These are phyloP conservation scores for Trichogramma evanescens DNA, from an alignment of 2,888 invertebrate species.

Conservation along the genomic window DNA sequence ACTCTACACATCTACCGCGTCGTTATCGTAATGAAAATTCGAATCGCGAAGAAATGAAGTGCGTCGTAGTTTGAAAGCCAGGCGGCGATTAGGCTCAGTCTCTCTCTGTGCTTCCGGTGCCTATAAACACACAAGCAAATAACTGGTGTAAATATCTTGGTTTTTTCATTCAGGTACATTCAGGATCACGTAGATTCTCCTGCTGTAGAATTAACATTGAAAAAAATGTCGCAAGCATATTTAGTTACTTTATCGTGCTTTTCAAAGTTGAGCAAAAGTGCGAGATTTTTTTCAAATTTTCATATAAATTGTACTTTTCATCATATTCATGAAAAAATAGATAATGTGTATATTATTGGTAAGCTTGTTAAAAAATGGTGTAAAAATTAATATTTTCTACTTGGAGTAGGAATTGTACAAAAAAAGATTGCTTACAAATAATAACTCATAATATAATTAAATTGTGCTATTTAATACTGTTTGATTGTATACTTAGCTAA, in stretches of 20 bases:
- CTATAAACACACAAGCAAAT: constrained; percentile 28
- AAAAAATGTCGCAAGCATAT: too few relatives aligned
- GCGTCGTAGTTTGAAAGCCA: constrained; percentile 41
- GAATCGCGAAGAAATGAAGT: constrained; percentile 45
- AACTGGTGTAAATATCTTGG: constrained; percentile 2
- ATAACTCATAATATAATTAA: constrained; percentile 2
- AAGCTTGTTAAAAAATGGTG: too few relatives aligned
- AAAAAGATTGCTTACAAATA: constrained; percentile 2
- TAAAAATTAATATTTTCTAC: too few relatives aligned
- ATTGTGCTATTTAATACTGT: neutral
- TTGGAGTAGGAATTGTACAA: too few relatives aligned
- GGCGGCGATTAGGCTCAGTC: constrained; percentile 40
- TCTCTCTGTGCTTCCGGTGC: constrained; percentile 44
- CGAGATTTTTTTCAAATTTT: too few relatives aligned
- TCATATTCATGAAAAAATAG: too few relatives aligned
- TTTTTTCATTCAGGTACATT: neutral
- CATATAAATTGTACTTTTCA: too few relatives aligned
- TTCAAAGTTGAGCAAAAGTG: too few relatives aligned
- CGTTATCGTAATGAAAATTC: constrained; percentile 45
- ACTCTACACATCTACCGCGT: constrained; percentile 42
- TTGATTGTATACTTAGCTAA: neutral
- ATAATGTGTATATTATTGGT: too few relatives aligned
- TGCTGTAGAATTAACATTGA: too few relatives aligned
- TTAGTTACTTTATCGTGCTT: too few relatives aligned
- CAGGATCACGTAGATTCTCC: too few relatives aligned